Evolutionary conservation across 2,888 invertebrate genomes (phyloP), one percentile per base, ranked within the genome.

Genomic region (Phymatocera aterrima): DNA sequence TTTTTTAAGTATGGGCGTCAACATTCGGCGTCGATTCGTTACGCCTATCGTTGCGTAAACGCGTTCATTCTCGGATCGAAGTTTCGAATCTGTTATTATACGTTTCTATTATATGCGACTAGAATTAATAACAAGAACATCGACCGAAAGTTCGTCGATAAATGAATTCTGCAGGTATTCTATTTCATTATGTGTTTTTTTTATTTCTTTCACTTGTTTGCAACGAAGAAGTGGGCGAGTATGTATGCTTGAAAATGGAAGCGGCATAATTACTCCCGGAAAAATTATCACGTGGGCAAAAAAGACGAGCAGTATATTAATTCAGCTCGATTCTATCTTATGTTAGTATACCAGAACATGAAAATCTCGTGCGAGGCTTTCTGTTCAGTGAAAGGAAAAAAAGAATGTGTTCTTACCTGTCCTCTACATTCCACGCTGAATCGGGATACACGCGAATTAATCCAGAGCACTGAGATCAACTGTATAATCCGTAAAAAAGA

Each of bases 381-480:
- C 43, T 68, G 43, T 18, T 24, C 0, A 43, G 40, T 2, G 43
- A 43, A 43, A 28, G n/a, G 24, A 6, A 28, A 28, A 54, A 6
- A 12, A 21, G 15, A n/a, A 28, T 51, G 21, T 3, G n/a, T 51
- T 43, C 8, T 72, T 72, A 72, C 72, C 72, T 72, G 72, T 72
- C 48, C 72, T n/a, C n/a, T 72, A 72, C 72, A 68, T 68, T 54
- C 31, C 48, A 72, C 54, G 6, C 28, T 72, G 37, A 18, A 51
- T 72, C 72, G 15, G 72, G 72, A 51, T 48, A 51, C 51, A 28
- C 51, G 72, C 37, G 18, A 72, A 51, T 51, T 72, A 72, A 72
- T 72, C 72, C 72, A 51, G 46, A 51, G n/a, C 72, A 72, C 72
- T 72, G 4, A 48, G 54, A 72, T 72, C 51, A 48, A 54, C 72